These are phyloP conservation scores for Thripadectes ignobilis DNA, from an alignment of 2,797 vertebrate species.

Conservation along the genomic window DNA sequence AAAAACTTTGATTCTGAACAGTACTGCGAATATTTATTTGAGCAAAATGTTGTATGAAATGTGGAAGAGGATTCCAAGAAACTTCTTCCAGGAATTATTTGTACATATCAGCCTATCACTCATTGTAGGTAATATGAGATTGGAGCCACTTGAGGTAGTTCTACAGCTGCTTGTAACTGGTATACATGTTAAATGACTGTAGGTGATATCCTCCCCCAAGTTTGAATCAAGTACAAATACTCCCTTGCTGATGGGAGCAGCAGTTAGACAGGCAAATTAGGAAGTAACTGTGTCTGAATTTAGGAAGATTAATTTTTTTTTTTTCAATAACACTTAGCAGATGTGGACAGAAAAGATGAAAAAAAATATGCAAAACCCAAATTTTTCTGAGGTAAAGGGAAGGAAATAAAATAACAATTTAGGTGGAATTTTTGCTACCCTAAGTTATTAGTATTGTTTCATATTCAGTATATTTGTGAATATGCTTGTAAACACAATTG, in stretches of 20 bases:
- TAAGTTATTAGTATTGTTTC: background rate
- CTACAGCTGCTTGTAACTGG: background rate
- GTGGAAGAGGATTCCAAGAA: background rate
- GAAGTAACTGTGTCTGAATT: background rate
- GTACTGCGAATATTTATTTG: background rate
- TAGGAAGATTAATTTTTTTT: background rate
- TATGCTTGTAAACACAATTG: background rate
- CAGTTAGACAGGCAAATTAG: background rate
- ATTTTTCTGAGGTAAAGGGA: background rate
- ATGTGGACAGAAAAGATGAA: background rate
- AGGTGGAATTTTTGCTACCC: background rate
- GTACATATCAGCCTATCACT: background rate
- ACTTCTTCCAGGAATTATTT: background rate
- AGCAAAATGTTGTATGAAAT: background rate
- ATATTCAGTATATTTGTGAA: background rate
- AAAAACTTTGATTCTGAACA: background rate
- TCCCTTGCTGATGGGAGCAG: background rate
- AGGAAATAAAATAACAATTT: background rate
- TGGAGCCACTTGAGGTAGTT: background rate
- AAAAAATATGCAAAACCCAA: background rate
- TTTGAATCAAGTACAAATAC: background rate
- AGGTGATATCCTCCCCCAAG: background rate
- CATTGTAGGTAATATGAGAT: background rate
- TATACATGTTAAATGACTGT: background rate
- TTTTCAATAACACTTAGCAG: background rate